Conservation (phyloP, 2,113 vertebrate species). For the Apaloderma vittatum region DNA sequence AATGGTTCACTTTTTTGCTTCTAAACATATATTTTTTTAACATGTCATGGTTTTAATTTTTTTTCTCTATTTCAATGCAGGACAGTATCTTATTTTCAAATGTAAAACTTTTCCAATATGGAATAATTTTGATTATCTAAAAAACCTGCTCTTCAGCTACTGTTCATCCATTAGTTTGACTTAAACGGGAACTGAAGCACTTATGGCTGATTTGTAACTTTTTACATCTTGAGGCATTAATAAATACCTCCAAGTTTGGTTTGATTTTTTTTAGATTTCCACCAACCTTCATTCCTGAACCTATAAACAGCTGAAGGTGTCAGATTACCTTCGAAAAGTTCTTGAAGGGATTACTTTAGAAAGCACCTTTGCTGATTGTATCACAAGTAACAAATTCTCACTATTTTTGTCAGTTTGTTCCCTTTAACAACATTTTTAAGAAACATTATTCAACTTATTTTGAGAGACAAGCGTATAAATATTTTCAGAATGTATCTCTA, state of each 20-base stretch:
- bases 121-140: not conserved
- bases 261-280: not conserved
- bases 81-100: not conserved
- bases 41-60: accelerated
- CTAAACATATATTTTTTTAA: not conserved
- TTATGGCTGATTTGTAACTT: not conserved
- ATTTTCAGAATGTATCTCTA: not conserved
- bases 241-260: not conserved
- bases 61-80: not conserved
- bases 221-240: not conserved
- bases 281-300: not conserved
- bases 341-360: not conserved
- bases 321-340: not conserved
- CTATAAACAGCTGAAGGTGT: not conserved
- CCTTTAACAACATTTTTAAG: not conserved
- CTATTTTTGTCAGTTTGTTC: not conserved
- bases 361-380: not conserved
- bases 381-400: not conserved
- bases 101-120: not conserved
- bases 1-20: not conserved
- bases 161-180: not conserved
- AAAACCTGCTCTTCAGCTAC: not conserved
- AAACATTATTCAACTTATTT: not conserved
- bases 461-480: not conserved
- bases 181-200: not conserved